Evolutionary conservation across 2,113 vertebrate genomes (phyloP), one percentile per base, ranked within the genome.

Genomic region (Tupaia chinensis): DNA sequence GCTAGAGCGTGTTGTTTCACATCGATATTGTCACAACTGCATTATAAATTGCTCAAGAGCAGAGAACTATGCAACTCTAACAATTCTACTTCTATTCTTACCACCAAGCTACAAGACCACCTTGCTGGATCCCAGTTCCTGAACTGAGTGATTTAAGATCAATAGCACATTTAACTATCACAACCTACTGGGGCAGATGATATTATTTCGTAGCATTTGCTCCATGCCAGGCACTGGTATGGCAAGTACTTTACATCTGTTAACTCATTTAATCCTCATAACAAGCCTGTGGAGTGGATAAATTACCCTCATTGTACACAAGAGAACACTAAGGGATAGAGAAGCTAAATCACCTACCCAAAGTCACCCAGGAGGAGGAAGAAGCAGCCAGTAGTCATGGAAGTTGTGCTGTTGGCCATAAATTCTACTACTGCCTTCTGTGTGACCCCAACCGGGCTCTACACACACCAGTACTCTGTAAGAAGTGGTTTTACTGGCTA

Each of bases 391-490:
- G 93, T 60, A 77, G 32, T n/a, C 25, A 34, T 19, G 77, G 54
- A 34, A 27, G 29, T 16, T 13, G 14, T 16, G 32, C 20, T 84
- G n/a, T 60, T 81, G 12, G 7, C 63, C 22, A n/a, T 56, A 29
- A 4, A 19, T 23, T 20, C 77, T 29, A 11, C 77, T 29, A 11
- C 17, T 15, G 61, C 34, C 22, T 19, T 65, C 23, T 14, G 19
- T 12, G 13, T 25, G 12, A 2, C 77, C 27, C 10, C 9, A 1
- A 58, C 12, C 2, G 11, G 65, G 27, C 61, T 87, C 0, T 0
- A 9, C 17, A 78, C 29, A 63, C 77, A 20, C 7, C 32, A 8
- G 3, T 7, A 27, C 77, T 76, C 22, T 63, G 4, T 27, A 79
- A 84, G 69, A 13, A 69, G n/a, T 34, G 54, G 7, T 60, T 70